Percentiles rank a stretch among this genome's conserved stretches.
Evolutionary conservation across 2,888 invertebrate species (phyloP).

Genomic region (Nasonia oneida): DNA sequence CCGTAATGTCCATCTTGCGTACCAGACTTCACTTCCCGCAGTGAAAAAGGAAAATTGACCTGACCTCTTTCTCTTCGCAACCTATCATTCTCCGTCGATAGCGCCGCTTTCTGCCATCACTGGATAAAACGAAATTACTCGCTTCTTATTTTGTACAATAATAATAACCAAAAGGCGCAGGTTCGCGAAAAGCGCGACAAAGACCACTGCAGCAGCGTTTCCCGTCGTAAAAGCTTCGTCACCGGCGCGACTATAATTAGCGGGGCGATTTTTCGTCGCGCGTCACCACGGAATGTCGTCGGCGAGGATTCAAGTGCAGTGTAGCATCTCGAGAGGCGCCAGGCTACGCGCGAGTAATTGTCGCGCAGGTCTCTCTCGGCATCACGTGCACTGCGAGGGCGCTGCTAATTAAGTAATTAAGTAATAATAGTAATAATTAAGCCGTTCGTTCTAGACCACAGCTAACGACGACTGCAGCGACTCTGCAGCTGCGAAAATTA

Average conservation of each 20-base stretch:
- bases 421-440: constrained; percentile 9
- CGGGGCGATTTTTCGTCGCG: not conserved
- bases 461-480: too few species aligned
- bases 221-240: not conserved
- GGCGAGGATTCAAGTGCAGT: not conserved
- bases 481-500: constrained; percentile 15
- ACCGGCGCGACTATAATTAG: not conserved
- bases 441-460: not conserved
- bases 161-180: too few species aligned
- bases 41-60: not conserved
- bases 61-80: not conserved
- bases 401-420: constrained; percentile 41
- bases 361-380: not conserved
- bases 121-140: not conserved
- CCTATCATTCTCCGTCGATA: not conserved
- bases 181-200: not conserved
- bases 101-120: not conserved
- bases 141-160: not conserved
- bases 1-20: not conserved
- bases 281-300: not conserved
- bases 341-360: not conserved
- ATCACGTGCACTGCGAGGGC: constrained; percentile 24
- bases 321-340: not conserved
- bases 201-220: not conserved
- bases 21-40: not conserved